These are phyloP conservation scores for Macquaria ambigua DNA, from an alignment of 2,113 vertebrate genomes.

Conservation along the genomic window DNA sequence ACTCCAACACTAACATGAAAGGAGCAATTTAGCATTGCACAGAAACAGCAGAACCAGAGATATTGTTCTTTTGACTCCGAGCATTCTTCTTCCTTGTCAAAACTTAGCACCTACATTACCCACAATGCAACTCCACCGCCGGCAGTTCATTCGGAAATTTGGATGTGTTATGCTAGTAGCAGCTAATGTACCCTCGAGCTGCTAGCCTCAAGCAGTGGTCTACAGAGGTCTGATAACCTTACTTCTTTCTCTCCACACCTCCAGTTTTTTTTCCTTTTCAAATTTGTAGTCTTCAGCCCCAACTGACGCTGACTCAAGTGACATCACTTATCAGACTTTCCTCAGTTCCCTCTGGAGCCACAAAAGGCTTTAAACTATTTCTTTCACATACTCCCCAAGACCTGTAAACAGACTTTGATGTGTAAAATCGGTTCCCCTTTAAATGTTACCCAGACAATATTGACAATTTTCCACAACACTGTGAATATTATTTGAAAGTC, in stretches of 20 bases:
- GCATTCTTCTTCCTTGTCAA: neutral
- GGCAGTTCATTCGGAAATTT: neutral
- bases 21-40: neutral
- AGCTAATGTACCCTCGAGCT: neutral
- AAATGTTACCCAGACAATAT: neutral
- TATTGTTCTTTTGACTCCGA: neutral
- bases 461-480: neutral
- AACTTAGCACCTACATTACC: neutral
- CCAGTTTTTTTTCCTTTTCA: neutral
- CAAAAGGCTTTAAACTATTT: neutral
- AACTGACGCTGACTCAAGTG: neutral
- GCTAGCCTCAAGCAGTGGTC: neutral
- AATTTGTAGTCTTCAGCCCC: neutral
- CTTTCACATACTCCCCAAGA: neutral
- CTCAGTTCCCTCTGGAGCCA: neutral
- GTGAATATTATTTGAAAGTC: neutral
- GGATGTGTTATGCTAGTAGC: neutral
- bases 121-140: neutral
- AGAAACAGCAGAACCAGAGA: neutral
- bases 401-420: neutral
- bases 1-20: neutral
- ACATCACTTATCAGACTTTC: neutral
- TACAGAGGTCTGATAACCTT: neutral
- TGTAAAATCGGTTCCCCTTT: neutral
- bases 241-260: neutral